Base-by-base conservation (phyloP, 1,140 invertebrate genomes). In the Drosophila kikkawai region DNA sequence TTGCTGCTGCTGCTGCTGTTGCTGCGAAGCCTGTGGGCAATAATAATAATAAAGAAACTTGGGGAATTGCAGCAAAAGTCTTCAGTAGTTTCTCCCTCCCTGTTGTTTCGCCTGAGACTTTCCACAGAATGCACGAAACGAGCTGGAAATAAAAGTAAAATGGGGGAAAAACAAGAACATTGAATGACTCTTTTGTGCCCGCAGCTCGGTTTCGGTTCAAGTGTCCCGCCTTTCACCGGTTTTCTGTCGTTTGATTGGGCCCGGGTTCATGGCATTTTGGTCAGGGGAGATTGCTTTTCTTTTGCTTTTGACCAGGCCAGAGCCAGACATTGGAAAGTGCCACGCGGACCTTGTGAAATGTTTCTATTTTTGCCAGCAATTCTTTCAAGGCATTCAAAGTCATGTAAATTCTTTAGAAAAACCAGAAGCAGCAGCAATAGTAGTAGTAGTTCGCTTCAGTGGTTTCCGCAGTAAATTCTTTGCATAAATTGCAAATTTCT, bases 21-120 rank as follows among this genome's bases (percentile, higher is more conserved):
- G 47, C 47, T 29, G 47, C 41, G 29, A 5, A 22, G 42, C 66
- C 69, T 37, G 44, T 50, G 66, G 66, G 60, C 73, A 71, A 69
- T 77, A 59, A 66, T 77, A 68, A 76, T 73, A 73, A 73, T 73
- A 73, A 73, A 73, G 69, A 71, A 67, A 71, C 34, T 73, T 17
- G 51, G 69, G 67, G 67, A 59, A 73, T 73, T 73, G 67, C 67
- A 36, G 22, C 7, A 7, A 42, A 36, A 71, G 66, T 58, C 47
- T 71, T 59, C 12, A 47, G n/a, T 29, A 39, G 15, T 39, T 56
- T 55, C 44, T 13, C 15, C 9, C 34, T 6, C 26, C 5, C 26
- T 39, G 26, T 36, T 67, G 42, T 59, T 39, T 66, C 29, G 17
- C 13, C 45, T 2, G 9, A n/a, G 45, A 51, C 61, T 69, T 51